These are phyloP conservation scores for Kobus ellipsiprymnus DNA, from an alignment of 2,113 vertebrate species.

Conservation along the genomic window DNA sequence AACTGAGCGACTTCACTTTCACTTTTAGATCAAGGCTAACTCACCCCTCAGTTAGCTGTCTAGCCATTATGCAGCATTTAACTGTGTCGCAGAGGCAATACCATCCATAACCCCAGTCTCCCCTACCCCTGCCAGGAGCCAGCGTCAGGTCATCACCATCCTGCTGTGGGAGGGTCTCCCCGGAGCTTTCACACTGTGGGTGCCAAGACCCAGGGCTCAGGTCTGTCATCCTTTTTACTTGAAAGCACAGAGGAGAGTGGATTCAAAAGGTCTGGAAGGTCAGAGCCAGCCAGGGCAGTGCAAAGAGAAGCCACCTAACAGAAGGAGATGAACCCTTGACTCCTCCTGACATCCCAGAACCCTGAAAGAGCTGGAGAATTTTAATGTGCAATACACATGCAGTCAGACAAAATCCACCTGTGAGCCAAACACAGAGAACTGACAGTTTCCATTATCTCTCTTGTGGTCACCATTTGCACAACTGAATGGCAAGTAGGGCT, in stretches of 20 bases:
- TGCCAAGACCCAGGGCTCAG: neutral
- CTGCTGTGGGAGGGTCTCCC: neutral
- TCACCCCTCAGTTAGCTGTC: neutral
- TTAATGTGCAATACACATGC: neutral
- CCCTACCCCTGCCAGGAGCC: neutral
- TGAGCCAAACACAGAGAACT: neutral
- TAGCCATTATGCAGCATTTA: neutral
- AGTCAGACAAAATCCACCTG: neutral
- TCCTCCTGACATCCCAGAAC: neutral
- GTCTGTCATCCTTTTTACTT: neutral
- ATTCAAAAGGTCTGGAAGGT: neutral
- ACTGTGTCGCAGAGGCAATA: neutral
- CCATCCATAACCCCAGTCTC: neutral
- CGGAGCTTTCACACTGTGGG: neutral
- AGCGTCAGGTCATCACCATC: neutral
- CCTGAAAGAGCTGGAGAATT: neutral
- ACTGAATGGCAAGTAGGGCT: neutral
- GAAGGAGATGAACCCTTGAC: neutral
- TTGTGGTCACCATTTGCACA: neutral
- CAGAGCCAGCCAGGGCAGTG: neutral
- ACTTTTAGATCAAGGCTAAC: neutral
- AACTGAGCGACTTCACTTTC: neutral
- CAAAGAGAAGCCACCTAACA: neutral
- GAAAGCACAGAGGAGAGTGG: neutral
- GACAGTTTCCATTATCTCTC: conserved; percentile 1